Evolutionary conservation across 2,888 invertebrate species (phyloP).

Genomic region (Strigamia transsilvanica): DNA sequence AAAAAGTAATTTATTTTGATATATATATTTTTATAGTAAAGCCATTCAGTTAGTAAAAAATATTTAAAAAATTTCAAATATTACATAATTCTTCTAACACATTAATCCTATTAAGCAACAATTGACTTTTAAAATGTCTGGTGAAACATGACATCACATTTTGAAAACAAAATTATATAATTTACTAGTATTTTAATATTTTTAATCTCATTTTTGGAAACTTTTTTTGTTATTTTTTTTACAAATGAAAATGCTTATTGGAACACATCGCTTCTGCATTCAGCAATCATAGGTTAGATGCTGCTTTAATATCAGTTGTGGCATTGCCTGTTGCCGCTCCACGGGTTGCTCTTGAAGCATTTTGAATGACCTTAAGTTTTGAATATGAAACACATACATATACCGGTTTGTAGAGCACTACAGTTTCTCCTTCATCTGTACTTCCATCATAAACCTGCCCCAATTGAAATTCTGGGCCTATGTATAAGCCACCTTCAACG

Average conservation of each 20-base stretch:
- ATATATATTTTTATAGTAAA: not conserved
- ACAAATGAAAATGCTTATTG: not conserved
- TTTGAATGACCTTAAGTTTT: slow-evolving; percentile 53
- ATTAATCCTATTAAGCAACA: slow-evolving; percentile 15
- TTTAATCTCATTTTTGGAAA: not conserved
- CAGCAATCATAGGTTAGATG: not conserved
- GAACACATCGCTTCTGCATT: not conserved
- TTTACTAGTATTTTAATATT: not conserved
- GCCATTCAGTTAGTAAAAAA: slow-evolving; percentile 40
- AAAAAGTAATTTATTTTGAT: not conserved
- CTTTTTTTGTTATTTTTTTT: not conserved
- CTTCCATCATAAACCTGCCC: slow-evolving; percentile 81
- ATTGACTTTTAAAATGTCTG: not conserved
- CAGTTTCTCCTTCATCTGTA: slow-evolving; percentile 68
- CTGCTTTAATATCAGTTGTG: not conserved
- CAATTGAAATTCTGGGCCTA: slow-evolving; percentile 78
- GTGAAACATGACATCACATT: not conserved
- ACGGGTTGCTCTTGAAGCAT: not conserved
- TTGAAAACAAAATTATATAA: slow-evolving; percentile 2
- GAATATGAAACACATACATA: slow-evolving; percentile 63
- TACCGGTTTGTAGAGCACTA: slow-evolving; percentile 74
- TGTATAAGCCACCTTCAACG: slow-evolving; percentile 80
- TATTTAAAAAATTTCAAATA: not conserved
- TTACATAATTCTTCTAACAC: not conserved
- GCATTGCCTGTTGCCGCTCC: not conserved